A percentile compares a stretch with the other conserved stretches of the same genome.
phyloP scores from a whole-genome alignment of 2,888 invertebrate species.

The Harpagoxenus sublaevis region DNA sequence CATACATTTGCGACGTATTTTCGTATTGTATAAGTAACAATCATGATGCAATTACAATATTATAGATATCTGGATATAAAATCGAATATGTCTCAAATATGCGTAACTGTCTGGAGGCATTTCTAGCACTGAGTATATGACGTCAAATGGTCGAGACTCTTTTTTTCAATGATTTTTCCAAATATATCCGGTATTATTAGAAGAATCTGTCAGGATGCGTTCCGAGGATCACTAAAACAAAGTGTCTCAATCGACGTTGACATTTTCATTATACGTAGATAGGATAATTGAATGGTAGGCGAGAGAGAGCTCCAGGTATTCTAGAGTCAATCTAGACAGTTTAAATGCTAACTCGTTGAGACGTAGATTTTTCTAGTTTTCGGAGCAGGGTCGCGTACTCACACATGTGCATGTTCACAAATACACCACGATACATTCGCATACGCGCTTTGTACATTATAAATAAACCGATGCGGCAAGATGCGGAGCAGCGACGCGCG shows the following conservation, averaged over 20 bases:
- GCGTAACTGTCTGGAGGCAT: not conserved
- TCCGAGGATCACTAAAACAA: not conserved
- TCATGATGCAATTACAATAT: not conserved
- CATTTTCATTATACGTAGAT: slow-evolving; percentile 1
- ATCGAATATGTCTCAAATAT: slow-evolving; percentile 5
- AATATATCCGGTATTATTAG: not conserved
- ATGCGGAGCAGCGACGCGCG: slow-evolving; percentile 56
- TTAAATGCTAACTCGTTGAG: slow-evolving; percentile 21
- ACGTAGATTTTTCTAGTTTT: slow-evolving; percentile 71
- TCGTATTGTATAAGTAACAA: not conserved
- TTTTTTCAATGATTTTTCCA: not conserved
- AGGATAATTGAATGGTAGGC: slow-evolving; percentile 4
- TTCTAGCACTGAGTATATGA: not conserved
- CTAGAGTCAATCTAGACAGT: not conserved
- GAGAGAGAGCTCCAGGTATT: not conserved
- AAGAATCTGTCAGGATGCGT: not conserved
- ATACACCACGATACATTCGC: slow-evolving; percentile 71
- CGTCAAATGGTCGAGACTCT: not conserved
- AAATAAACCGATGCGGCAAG: slow-evolving; percentile 72
- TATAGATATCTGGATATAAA: slow-evolving; percentile 5
- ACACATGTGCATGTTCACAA: slow-evolving; percentile 50
- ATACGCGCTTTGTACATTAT: slow-evolving; percentile 81
- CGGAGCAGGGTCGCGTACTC: slow-evolving; percentile 71
- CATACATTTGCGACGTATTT: not conserved
- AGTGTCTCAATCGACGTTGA: not conserved